phyloP scores from a whole-genome alignment of 2,888 invertebrate genomes.

The Scaeva pyrastri region DNA sequence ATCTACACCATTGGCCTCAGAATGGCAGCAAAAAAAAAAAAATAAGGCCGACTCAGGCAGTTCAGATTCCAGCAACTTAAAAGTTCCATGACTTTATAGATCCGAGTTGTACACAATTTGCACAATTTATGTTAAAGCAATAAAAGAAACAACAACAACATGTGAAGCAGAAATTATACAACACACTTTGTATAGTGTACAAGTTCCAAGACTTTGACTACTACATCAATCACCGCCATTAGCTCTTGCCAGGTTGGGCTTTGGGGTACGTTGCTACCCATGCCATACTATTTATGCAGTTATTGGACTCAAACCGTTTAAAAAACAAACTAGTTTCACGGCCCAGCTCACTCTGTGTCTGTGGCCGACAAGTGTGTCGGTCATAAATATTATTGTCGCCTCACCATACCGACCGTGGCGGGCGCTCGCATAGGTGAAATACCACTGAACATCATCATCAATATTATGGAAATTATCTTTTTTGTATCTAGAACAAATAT shows the following conservation, averaged over 20 bases:
- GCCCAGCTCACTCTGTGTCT: not conserved
- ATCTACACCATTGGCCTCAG: slow-evolving; percentile 38
- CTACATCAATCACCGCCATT: slow-evolving; percentile 22
- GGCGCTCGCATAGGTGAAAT: slow-evolving; percentile 55
- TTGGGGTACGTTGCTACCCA: not conserved
- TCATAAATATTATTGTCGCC: slow-evolving; percentile 44
- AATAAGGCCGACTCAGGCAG: slow-evolving; percentile 43
- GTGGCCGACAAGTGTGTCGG: slow-evolving; percentile 33
- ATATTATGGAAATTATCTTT: slow-evolving; percentile 63
- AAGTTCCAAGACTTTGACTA: not conserved
- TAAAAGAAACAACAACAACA: slow-evolving; percentile 9
- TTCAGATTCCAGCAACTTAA: slow-evolving; percentile 45
- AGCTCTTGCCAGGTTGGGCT: not conserved
- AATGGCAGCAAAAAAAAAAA: not conserved
- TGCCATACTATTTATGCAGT: not conserved
- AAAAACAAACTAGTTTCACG: slow-evolving; percentile 24
- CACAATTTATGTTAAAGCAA: slow-evolving; percentile 31
- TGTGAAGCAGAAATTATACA: not conserved
- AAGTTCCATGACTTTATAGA: slow-evolving; percentile 65
- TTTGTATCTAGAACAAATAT: slow-evolving; percentile 62
- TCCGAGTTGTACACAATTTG: not conserved
- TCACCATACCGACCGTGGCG: not conserved
- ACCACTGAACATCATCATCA: slow-evolving; percentile 55
- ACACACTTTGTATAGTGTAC: not conserved
- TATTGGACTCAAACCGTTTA: slow-evolving; percentile 41